phyloP scores from a whole-genome alignment of 2,797 vertebrate genomes.

The Macropus fuliginosus region DNA sequence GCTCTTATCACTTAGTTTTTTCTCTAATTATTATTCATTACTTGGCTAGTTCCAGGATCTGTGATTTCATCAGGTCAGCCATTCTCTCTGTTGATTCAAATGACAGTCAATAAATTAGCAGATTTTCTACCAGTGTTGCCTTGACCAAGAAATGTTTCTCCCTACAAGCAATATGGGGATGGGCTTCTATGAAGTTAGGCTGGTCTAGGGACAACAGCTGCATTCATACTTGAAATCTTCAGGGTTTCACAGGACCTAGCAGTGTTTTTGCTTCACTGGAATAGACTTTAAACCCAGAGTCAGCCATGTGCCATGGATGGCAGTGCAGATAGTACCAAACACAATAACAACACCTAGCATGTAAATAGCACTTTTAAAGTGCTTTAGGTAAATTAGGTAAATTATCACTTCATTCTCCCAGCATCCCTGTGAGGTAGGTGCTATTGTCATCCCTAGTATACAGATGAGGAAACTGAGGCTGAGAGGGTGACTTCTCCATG shows the following conservation, averaged over 20 bases:
- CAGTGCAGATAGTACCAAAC: background rate
- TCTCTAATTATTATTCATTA: background rate
- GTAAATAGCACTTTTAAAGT: background rate
- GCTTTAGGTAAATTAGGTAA: background rate
- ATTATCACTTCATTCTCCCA: background rate
- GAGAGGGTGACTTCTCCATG: background rate
- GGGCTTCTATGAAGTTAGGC: background rate
- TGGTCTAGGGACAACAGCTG: background rate
- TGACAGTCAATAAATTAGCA: background rate
- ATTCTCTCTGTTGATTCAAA: background rate
- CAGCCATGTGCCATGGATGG: background rate
- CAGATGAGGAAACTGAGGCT: background rate
- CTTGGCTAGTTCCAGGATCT: background rate
- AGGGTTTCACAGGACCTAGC: background rate
- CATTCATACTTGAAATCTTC: background rate
- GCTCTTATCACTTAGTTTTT: background rate
- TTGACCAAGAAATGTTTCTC: background rate
- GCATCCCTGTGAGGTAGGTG: background rate
- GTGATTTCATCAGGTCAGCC: background rate
- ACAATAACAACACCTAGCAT: background rate
- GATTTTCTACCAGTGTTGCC: background rate
- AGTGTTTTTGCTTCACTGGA: background rate
- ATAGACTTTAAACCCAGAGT: background rate
- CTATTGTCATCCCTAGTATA: background rate
- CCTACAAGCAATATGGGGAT: background rate